These are phyloP conservation scores for Atrichornis clamosus DNA, from an alignment of 2,113 vertebrate species.

Conservation along the genomic window DNA sequence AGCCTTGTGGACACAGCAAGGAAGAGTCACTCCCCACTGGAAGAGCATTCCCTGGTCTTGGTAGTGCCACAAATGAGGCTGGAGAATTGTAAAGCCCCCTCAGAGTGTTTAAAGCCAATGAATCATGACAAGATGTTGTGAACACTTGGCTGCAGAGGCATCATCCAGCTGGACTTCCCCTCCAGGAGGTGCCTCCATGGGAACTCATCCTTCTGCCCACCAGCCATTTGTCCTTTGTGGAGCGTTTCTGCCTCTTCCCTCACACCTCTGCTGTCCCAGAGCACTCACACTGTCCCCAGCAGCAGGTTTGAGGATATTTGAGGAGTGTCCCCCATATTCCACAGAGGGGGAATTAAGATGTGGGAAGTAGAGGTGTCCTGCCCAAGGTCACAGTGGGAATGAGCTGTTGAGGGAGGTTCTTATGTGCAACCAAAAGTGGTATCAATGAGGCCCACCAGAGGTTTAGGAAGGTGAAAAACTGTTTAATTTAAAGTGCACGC, in stretches of 20 bases:
- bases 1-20: background rate
- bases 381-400: background rate
- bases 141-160: background rate
- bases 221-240: background rate
- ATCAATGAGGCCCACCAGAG: background rate
- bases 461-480: background rate
- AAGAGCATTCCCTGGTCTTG: background rate
- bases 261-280: background rate
- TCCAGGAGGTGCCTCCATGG: background rate
- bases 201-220: background rate
- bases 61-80: background rate
- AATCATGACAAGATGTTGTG: background rate
- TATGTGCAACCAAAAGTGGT: fast-evolving
- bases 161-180: background rate
- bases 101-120: background rate
- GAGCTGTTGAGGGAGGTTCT: background rate
- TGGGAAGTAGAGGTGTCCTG: background rate
- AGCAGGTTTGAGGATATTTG: background rate
- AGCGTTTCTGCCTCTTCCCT: background rate
- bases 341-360: background rate
- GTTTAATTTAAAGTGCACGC: background rate
- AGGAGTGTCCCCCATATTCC: background rate
- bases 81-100: background rate
- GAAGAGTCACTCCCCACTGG: background rate
- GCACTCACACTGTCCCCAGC: background rate